Conservation (phyloP, 1,140 invertebrate genomes). For the Aphaenogaster rudis region DNA sequence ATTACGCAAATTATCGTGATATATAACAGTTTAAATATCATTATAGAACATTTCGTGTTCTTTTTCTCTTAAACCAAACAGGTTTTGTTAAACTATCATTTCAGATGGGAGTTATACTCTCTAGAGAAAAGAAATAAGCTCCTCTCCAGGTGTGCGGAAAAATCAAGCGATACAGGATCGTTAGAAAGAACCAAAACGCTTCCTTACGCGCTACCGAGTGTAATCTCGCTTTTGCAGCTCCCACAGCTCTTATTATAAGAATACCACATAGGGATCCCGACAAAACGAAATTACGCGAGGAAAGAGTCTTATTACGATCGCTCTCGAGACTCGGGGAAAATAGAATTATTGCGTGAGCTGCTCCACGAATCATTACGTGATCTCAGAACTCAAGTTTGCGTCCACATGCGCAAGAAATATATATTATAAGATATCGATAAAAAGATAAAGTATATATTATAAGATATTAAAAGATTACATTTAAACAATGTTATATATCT, state of each 20-base stretch:
- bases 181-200: conserved; percentile 33
- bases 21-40: not conserved
- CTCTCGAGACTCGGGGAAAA: not conserved
- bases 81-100: not conserved
- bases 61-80: not conserved
- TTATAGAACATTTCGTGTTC: not conserved
- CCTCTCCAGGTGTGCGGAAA: not conserved
- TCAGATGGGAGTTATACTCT: not conserved
- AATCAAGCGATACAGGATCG: conserved; percentile 35
- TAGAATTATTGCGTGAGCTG: conserved; percentile 21
- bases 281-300: conserved; percentile 38
- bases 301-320: conserved; percentile 26
- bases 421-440: not conserved
- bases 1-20: not conserved
- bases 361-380: conserved; percentile 25
- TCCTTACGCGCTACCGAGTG: conserved; percentile 28
- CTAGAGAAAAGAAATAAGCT: conserved; percentile 11
- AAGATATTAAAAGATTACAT: not conserved
- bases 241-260: conserved; percentile 35
- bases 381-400: conserved; percentile 16
- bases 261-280: not conserved
- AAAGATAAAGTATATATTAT: not conserved
- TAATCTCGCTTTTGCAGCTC: conserved; percentile 34
- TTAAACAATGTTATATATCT: not conserved
- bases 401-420: not conserved